These are phyloP conservation scores for Torymus texanus DNA, from an alignment of 2,888 invertebrate genomes.

Conservation along the genomic window DNA sequence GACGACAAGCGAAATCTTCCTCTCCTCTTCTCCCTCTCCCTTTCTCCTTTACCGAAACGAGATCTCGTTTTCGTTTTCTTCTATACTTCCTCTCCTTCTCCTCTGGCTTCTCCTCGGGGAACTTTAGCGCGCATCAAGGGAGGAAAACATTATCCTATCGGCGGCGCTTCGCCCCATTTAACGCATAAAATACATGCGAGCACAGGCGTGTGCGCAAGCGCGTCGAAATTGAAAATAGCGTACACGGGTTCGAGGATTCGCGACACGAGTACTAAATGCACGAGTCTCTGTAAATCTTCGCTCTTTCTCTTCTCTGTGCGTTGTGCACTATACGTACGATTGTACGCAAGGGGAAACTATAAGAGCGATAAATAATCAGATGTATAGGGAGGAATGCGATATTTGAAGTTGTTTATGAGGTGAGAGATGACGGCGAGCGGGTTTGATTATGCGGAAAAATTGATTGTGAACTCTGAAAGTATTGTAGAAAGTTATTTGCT, in stretches of 20 bases:
- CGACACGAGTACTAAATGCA: not conserved
- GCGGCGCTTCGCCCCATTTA: slow-evolving; percentile 39
- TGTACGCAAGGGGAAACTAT: not conserved
- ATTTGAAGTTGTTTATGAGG: not conserved
- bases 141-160: slow-evolving; percentile 50
- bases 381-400: not conserved
- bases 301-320: not conserved
- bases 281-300: not conserved
- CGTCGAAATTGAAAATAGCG: slow-evolving; percentile 34
- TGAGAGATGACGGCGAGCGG: not conserved
- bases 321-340: not conserved
- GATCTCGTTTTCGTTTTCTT: not conserved
- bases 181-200: slow-evolving; percentile 24
- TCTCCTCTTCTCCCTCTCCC: not conserved
- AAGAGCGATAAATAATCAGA: slow-evolving; percentile 5
- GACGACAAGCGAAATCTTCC: slow-evolving; percentile 12
- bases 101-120: not conserved
- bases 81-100: not conserved
- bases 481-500: too few relatives aligned
- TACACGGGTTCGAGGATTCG: not conserved
- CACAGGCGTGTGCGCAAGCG: too few relatives aligned
- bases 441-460: slow-evolving; percentile 7
- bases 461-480: not conserved
- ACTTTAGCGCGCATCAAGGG: not conserved
- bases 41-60: slow-evolving; percentile 1